These are phyloP conservation scores for Hemicordylus capensis DNA, from an alignment of 2,113 vertebrate genomes.

Conservation along the genomic window DNA sequence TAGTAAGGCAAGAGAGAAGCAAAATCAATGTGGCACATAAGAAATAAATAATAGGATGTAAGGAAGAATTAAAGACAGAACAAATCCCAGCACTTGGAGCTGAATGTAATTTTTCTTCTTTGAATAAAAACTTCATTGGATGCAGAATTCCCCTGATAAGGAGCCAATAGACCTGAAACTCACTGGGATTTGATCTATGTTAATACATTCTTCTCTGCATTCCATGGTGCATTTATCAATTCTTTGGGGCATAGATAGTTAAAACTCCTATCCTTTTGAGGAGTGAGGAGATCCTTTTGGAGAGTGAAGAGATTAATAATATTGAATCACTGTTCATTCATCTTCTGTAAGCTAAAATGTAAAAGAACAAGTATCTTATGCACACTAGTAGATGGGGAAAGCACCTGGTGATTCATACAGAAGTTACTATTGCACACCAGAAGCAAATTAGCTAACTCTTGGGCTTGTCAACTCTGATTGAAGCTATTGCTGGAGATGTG, in stretches of 20 bases:
- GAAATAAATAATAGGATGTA: background rate
- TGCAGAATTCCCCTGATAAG: background rate
- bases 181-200: background rate
- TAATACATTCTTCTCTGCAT: background rate
- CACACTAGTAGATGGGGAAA: background rate
- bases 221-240: background rate
- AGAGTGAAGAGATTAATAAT: background rate
- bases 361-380: background rate
- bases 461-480: no score
- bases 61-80: background rate
- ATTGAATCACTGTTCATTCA: background rate
- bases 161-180: background rate
- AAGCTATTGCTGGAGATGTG: no score
- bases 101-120: background rate
- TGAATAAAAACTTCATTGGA: background rate
- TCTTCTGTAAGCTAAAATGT: background rate
- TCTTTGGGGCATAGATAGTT: background rate
- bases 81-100: background rate
- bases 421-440: background rate
- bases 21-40: background rate
- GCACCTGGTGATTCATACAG: background rate
- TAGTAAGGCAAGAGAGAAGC: background rate
- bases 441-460: no score
- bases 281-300: background rate
- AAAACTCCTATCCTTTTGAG: background rate